Evolutionary conservation across 1,140 invertebrate species (phyloP).

Genomic region (Hylyphantes graminicola): DNA sequence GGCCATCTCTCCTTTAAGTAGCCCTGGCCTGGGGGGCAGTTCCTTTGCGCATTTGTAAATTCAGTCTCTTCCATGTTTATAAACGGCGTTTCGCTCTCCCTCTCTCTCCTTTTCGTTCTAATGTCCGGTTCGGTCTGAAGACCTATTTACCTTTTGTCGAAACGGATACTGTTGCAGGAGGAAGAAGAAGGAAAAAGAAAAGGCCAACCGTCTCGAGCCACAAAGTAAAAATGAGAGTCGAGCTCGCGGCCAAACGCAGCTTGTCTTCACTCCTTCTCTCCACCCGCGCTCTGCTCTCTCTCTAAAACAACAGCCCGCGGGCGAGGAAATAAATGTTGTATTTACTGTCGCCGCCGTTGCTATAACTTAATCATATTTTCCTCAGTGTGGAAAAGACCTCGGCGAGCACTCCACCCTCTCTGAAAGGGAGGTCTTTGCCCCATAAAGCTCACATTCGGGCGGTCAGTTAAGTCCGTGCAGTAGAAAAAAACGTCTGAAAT

Average conservation of each 20-base stretch:
- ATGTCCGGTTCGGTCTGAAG: no score
- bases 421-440: background rate
- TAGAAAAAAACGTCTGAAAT: no score
- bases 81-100: no score
- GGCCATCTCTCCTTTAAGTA: slow-evolving; percentile 29
- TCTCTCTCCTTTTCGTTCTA: no score
- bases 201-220: background rate
- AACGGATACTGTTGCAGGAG: background rate
- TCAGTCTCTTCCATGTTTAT: background rate
- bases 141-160: slow-evolving; percentile 6
- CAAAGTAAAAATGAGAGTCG: slow-evolving; percentile 38
- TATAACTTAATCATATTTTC: slow-evolving; percentile 60
- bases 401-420: background rate
- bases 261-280: slow-evolving; percentile 1
- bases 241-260: slow-evolving; percentile 33
- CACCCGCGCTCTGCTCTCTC: slow-evolving; percentile 23
- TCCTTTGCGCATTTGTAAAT: slow-evolving; percentile 36
- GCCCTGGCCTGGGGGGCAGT: slow-evolving; percentile 2
- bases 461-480: background rate
- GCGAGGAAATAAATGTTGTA: slow-evolving; percentile 59
- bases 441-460: slow-evolving; percentile 2
- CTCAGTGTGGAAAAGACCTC: slow-evolving; percentile 1
- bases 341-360: slow-evolving; percentile 55
- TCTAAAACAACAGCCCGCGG: slow-evolving; percentile 59
- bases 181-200: background rate